Evolutionary conservation across 2,797 vertebrate genomes (phyloP), one percentile per base, ranked within the genome.

Genomic region (Acomys russatus): DNA sequence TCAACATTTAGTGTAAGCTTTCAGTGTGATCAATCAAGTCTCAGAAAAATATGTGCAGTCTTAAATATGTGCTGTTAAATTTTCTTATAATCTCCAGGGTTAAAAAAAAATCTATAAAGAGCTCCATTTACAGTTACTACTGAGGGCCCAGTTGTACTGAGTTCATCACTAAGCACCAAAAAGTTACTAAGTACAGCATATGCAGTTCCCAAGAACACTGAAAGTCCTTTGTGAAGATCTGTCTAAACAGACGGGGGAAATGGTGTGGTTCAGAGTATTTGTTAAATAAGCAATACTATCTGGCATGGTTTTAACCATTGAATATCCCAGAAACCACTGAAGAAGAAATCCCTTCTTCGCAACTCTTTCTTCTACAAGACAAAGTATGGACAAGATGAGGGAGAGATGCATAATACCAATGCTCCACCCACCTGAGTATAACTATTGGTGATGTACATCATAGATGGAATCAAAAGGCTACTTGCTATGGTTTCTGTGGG

Each of bases 301-400:
- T 68, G 35, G 49, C 38, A 86, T 12, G 18, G n/a, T 88, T 84
- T 89, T 90, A 18, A 70, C 80, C 33, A 84, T 3, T 23, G 23
- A 92, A 77, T 33, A 95, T 78, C 49, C 3, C 79, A 93, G 84
- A 94, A 23, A 86, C 35, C 88, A 76, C 10, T 0, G 0, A 88
- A 88, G 90, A 88, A 91, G 92, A 95, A 63, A 89, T 63, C 17
- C 22, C n/a, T 1, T 77, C 44, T 85, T 63, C 66, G 28, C 74
- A 91, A 54, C 68, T 73, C 87, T 94, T 91, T 68, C 87, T 93
- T 88, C 54, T 9, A 66, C 51, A 51, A 35, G 11, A 56, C n/a
- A 90, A 4, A 49, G 23, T 64, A 70, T 20, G 85, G 49, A 80
- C 59, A 70, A 51, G 6, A 30, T 9, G 71, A 73, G 18, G n/a